Base-by-base conservation (phyloP, 2,888 invertebrate species). In the Timema cristinae region DNA sequence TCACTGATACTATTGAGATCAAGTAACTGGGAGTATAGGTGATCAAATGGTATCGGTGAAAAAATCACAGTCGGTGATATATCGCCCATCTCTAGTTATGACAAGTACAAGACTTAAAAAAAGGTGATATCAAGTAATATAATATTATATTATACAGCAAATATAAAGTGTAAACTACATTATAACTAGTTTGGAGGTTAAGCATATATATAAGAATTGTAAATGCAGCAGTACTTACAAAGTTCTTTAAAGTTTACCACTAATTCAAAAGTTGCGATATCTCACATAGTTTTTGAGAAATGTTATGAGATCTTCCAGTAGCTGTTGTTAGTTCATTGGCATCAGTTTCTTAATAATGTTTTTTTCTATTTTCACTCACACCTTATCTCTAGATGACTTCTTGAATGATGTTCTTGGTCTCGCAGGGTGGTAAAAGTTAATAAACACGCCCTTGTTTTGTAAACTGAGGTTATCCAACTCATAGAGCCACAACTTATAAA, bases 401-500 rank as follows among this genome's bases (percentile, higher is more conserved):
- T n/a, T n/a, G 32, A 32, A 32, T 32, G 32, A 32, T 16, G 15
- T 59, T 59, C 59, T 59, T 59, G 59, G 59, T 59, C 59, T 1
- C n/a, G 59, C 59, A 0, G 13, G 59, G 32, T 59, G 6, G 59
- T 59, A n/a, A 59, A 59, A 59, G 8, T 59, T n/a, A n/a, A 8
- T 59, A 59, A 59, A 59, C 59, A 59, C 59, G n/a, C n/a, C 59
- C 59, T 59, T 8, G 15, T 59, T 32, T 59, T 59, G 59, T 59
- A 59, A n/a, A 59, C 59, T 59, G 15, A 59, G 0, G 9, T 59
- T 1, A 7, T 59, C 9, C 32, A 8, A 8, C 15, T 11, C 59
- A 56, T 1, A 2, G 32, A 59, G 59, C 59, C n/a, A n/a, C 59
- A 2, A 59, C n/a, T n/a, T n/a, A n/a, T n/a, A n/a, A n/a, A n/a